Evolutionary conservation across 2,797 vertebrate species (phyloP).

Genomic region (Xiphophorus birchmanni): DNA sequence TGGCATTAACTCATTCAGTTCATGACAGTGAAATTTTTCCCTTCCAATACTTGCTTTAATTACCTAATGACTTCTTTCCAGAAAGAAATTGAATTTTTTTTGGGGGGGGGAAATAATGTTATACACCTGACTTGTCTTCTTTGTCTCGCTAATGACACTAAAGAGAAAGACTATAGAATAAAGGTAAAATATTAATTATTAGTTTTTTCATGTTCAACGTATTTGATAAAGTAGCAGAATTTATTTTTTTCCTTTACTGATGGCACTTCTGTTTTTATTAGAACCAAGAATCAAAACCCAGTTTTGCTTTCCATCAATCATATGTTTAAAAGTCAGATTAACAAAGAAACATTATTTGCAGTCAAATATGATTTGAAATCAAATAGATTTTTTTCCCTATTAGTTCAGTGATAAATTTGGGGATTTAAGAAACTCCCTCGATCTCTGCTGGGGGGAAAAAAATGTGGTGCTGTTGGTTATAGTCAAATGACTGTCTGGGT

Average conservation of each 20-base stretch:
- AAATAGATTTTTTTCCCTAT: background rate
- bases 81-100: background rate
- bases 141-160: background rate
- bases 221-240: background rate
- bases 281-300: background rate
- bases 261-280: background rate
- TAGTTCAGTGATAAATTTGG: background rate
- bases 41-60: constrained; percentile 22
- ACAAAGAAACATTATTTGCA: background rate
- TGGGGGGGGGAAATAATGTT: background rate
- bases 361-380: background rate
- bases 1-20: background rate
- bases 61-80: background rate
- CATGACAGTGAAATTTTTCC: background rate
- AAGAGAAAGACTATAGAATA: background rate
- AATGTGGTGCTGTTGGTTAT: background rate
- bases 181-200: background rate
- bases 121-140: background rate
- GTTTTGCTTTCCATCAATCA: background rate
- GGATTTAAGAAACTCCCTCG: background rate
- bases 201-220: background rate
- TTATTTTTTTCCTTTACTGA: background rate
- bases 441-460: background rate
- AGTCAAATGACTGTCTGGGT: constrained; percentile 29
- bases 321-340: background rate